Base-by-base conservation (phyloP, 2,113 vertebrate species). In the Excalfactoria chinensis region DNA sequence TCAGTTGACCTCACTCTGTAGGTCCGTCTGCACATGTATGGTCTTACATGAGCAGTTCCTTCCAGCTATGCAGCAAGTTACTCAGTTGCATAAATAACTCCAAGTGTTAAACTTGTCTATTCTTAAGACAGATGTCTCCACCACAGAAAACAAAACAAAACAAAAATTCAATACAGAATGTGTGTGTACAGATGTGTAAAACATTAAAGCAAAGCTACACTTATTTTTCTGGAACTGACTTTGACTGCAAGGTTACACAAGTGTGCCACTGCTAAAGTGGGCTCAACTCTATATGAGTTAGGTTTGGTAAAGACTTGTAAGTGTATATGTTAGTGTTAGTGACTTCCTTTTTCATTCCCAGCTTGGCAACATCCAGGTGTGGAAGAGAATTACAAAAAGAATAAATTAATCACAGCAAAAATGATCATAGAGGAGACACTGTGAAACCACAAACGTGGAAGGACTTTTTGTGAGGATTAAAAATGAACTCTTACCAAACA, bases 401-500 rank as follows among this genome's bases (percentile, higher is more conserved):
- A 68, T 40, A 75, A 62, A 30, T 6, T 8, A 72, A 75, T 5
- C 22, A 44, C 7, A 46, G 8, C 18, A 71, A 66, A 43, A n/a
- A n/a, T 26, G 26, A 25, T 5, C 14, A 70, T 0, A 79, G 1
- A 75, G 4, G 48, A 46, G 10, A 58, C 23, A 53, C 1, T 2
- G 0, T 20, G 85, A 43, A 23, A 70, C 40, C 21, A 70, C 13
- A 88, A 75, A 81, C 2, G 3, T 2, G 1, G 4, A 41, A 44
- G 13, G 0, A 16, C 1, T 8, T 44, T 22, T 12, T 6, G 2
- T 46, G 51, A 62, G 44, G 34, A 55, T 83, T 74, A 67, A 81
- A 87, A 79, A 49, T 4, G 10, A 91, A 23, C 40, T 86, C 98
- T 98, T 97, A 99, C 99, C 92, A 76, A 98, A 99, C 2, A 90